Percentiles rank a stretch among this genome's conserved stretches.
These are phyloP conservation scores for Tetranychus cinnabarinus DNA, from an alignment of 1,140 invertebrate genomes.

Conservation along the genomic window DNA sequence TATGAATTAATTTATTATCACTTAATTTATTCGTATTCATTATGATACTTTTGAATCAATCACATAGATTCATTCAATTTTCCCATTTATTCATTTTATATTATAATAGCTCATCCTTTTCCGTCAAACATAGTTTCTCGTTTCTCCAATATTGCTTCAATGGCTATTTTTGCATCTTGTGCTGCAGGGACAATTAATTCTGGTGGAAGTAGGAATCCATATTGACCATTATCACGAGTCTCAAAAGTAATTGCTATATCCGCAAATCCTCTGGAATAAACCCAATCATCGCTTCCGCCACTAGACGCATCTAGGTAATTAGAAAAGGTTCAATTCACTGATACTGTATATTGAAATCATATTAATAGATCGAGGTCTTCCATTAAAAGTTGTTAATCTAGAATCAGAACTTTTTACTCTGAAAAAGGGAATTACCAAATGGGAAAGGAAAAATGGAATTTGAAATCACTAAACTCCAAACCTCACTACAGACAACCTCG, in stretches of 20 bases:
- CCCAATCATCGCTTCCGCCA: constrained; percentile 24
- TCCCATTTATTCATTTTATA: too few species aligned
- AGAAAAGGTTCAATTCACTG: background rate
- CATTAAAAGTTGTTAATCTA: too few species aligned
- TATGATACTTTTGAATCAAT: too few species aligned
- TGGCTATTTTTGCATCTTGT: background rate
- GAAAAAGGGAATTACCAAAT: background rate
- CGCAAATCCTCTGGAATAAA: constrained; percentile 18
- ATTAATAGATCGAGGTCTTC: background rate
- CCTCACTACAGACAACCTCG: background rate
- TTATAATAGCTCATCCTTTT: too few species aligned
- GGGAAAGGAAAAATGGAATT: background rate
- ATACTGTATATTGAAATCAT: background rate
- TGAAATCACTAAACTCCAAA: background rate
- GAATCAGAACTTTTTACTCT: too few species aligned
- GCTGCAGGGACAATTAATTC: constrained; percentile 50
- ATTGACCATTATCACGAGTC: constrained; percentile 55
- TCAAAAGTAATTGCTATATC: constrained; percentile 23
- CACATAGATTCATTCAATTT: too few species aligned
- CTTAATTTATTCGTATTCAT: too few species aligned
- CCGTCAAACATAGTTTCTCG: too few species aligned
- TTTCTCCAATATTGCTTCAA: background rate
- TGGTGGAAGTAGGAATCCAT: constrained; percentile 53
- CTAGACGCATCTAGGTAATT: constrained; percentile 18
- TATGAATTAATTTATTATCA: too few species aligned